Base-by-base conservation (phyloP, 1,140 invertebrate genomes). In the Campoletis sonorensis region DNA sequence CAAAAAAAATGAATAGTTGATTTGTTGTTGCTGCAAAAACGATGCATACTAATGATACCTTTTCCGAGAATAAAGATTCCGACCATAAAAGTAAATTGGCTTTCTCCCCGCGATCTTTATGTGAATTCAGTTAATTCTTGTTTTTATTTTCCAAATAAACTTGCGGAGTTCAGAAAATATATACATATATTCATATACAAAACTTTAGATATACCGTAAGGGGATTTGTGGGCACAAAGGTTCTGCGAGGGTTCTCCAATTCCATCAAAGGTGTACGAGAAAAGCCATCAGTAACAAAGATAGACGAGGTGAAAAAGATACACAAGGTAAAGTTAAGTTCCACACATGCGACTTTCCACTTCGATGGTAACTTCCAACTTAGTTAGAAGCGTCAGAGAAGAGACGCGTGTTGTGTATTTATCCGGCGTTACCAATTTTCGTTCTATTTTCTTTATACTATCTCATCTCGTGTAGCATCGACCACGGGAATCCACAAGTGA, bases 381-480 rank as follows among this genome's bases (percentile, higher is more conserved):
- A n/a, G 37, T 7, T 72, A 10, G 11, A 49, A 72, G 30, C 21
- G 21, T 26, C 30, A 72, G 37, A 40, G 70, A 54, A 54, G 15
- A 70, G 67, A 30, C 72, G 72, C 72, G 72, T 75, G 71, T 21
- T 73, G 23, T 49, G 11, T n/a, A n/a, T 49, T 27, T 11, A 27
- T 30, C 13, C 16, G 67, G 33, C 18, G 45, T 26, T 51, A 54
- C 72, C 45, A 75, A 54, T 49, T 70, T 70, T 70, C 67, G 23
- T 54, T 26, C 49, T 18, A 7, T n/a, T 49, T n/a, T 26, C 27
- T 70, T 13, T 75, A 4, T 45, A 13, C 72, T 11, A 5, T 54
- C 21, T 23, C 49, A 21, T 51, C 27, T 26, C 26, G 15, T 54
- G 26, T 75, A 27, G 23, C 4, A 54, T 54, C 11, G 7, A 27